These are phyloP conservation scores for Anoplophora glabripennis DNA, from an alignment of 1,140 invertebrate species.

Conservation along the genomic window DNA sequence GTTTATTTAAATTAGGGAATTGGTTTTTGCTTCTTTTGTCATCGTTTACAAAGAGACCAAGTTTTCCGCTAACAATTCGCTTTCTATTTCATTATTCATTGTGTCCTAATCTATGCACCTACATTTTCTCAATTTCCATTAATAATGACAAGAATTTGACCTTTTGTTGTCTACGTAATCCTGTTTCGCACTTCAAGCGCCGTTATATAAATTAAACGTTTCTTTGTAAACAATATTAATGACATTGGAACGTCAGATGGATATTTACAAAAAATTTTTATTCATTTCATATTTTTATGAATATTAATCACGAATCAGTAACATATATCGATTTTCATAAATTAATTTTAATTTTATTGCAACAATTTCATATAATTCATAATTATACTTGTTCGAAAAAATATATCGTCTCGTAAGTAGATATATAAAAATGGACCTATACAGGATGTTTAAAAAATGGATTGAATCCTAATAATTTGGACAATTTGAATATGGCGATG, in stretches of 20 bases:
- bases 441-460: too few species aligned
- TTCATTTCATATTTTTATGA: too few species aligned
- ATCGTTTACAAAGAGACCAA: constrained; percentile 11
- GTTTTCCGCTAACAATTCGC: constrained; percentile 7
- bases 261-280: constrained; percentile 11
- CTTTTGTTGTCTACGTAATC: constrained; percentile 11
- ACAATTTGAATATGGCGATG: too few species aligned
- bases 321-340: too few species aligned
- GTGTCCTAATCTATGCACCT: constrained; percentile 16
- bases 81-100: constrained; percentile 23
- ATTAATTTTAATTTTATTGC: too few species aligned
- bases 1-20: constrained; percentile 22
- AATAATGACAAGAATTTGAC: constrained; percentile 6
- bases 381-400: too few species aligned
- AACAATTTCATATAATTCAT: too few species aligned
- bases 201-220: constrained; percentile 20
- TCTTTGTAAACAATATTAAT: constrained; percentile 25
- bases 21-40: constrained; percentile 14
- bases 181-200: constrained; percentile 14
- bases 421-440: too few species aligned
- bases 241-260: constrained; percentile 19
- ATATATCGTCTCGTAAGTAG: too few species aligned
- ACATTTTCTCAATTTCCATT: too few species aligned
- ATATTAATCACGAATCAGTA: too few species aligned
- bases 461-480: too few species aligned